Evolutionary conservation across 2,113 vertebrate genomes (phyloP).

Genomic region (Orthochromis malagaraziensis): DNA sequence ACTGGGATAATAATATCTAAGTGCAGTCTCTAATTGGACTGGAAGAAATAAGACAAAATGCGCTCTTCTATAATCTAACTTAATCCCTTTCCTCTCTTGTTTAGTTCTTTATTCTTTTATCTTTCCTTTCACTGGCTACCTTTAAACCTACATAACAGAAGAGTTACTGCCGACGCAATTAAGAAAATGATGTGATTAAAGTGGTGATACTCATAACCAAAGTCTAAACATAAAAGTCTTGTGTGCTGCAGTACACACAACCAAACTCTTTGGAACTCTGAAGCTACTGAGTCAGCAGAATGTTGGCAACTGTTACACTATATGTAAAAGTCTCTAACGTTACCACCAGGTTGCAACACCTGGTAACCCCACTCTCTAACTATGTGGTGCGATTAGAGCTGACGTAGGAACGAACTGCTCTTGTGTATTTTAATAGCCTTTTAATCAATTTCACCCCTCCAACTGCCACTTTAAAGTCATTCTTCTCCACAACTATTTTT

Average conservation of each 20-base stretch:
- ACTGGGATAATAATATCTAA: background rate
- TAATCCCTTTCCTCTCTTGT: background rate
- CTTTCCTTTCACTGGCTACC: background rate
- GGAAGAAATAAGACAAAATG: background rate
- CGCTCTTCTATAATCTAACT: background rate
- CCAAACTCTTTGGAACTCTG: background rate
- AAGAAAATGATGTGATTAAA: background rate
- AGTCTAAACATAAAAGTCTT: background rate
- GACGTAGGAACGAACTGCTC: background rate
- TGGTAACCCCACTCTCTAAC: background rate
- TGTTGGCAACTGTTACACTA: background rate
- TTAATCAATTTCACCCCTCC: background rate
- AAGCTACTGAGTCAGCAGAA: background rate
- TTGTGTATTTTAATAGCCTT: background rate
- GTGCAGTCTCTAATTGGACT: background rate
- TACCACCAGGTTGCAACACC: background rate
- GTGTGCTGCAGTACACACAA: background rate
- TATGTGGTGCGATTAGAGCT: background rate
- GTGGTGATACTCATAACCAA: background rate
- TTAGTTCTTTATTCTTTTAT: background rate
- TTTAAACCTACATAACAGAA: background rate
- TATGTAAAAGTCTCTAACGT: background rate
- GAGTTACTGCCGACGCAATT: background rate
- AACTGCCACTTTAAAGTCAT: background rate
- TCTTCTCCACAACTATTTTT: background rate